These are phyloP conservation scores for Schizaphis graminum DNA, from an alignment of 2,888 invertebrate genomes.

Conservation along the genomic window DNA sequence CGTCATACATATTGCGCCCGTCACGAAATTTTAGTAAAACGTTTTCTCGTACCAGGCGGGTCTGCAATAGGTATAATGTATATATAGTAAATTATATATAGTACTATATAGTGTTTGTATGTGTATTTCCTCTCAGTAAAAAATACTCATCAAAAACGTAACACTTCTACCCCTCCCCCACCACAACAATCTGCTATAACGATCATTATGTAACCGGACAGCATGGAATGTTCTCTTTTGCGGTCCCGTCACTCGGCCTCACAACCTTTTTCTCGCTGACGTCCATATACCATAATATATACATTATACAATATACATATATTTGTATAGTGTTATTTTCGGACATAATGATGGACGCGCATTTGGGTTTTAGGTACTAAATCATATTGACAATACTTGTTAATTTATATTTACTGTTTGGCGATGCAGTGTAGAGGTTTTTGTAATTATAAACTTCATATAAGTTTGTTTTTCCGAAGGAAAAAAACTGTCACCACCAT, in stretches of 20 bases:
- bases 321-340: background rate
- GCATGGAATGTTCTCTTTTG: slow-evolving; percentile 36
- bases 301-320: background rate
- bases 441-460: background rate
- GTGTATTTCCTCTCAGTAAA: background rate
- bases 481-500: background rate
- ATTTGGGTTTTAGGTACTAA: slow-evolving; percentile 24
- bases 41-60: background rate
- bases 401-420: background rate
- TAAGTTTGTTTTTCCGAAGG: background rate
- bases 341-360: slow-evolving; percentile 47
- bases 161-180: background rate
- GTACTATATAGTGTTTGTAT: background rate
- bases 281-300: background rate
- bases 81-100: background rate
- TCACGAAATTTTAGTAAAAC: background rate
- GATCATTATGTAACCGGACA: background rate
- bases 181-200: background rate
- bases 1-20: background rate
- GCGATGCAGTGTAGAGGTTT: background rate
- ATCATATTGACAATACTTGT: background rate
- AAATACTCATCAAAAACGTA: slow-evolving; percentile 21
- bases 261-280: background rate
- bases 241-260: background rate
- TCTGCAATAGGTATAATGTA: no score